phyloP scores from a whole-genome alignment of 2,113 vertebrate species.

The Dolichotis patagonum region DNA sequence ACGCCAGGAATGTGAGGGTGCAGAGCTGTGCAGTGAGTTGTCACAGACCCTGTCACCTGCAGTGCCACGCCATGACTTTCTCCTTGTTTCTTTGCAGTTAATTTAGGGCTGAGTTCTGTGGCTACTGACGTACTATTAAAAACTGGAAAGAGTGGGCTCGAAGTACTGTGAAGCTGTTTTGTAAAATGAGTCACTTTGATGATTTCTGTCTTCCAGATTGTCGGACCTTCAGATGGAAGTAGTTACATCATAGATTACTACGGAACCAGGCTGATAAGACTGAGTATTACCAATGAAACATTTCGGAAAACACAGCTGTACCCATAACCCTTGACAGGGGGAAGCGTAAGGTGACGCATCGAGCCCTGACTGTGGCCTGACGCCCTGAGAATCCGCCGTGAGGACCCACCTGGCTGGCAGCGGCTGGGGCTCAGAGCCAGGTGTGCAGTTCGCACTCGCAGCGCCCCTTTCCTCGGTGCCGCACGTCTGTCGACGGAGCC shows the following conservation, averaged over 20 bases:
- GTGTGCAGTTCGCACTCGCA: neutral
- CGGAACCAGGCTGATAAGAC: slow-evolving; percentile 93
- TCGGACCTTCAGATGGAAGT: slow-evolving; percentile 97
- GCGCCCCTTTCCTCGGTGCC: rapidly evolving
- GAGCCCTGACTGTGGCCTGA: neutral
- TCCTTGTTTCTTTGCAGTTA: neutral
- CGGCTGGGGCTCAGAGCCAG: neutral
- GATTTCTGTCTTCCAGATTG: slow-evolving; percentile 89
- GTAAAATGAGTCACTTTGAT: slow-evolving; percentile 71
- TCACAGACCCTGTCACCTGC: neutral
- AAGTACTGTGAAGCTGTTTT: slow-evolving; percentile 23
- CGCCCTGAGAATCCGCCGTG: rapidly evolving
- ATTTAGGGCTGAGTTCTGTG: slow-evolving; percentile 35
- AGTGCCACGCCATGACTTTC: neutral
- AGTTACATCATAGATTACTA: slow-evolving; percentile 99
- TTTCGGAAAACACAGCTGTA: slow-evolving; percentile 96
- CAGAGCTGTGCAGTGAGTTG: neutral
- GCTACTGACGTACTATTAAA: slow-evolving; percentile 48
- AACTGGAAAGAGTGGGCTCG: neutral
- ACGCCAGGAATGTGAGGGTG: neutral
- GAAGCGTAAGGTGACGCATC: slow-evolving; percentile 73
- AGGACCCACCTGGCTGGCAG: neutral
- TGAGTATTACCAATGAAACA: slow-evolving; percentile 96
- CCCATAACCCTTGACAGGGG: slow-evolving; percentile 82
- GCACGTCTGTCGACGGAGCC: neutral